Percentiles rank a stretch among this genome's conserved stretches.
phyloP scores from a whole-genome alignment of 64 coral and sea anemone genomes.

The Stichodactyla mertensii region DNA sequence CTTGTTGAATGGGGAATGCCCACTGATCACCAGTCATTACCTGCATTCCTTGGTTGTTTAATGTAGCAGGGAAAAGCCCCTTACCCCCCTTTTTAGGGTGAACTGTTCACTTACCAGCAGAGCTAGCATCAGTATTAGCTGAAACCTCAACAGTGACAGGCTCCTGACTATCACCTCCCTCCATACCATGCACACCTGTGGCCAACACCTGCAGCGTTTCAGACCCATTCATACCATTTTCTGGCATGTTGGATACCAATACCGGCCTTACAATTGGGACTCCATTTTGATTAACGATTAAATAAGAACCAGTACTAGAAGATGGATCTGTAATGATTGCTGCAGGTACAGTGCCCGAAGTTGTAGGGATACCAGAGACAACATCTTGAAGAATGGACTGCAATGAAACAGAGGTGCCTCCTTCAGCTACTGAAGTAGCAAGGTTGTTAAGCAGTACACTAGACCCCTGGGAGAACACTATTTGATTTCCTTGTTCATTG shows the following conservation, averaged over 20 bases:
- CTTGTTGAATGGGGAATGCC: no score
- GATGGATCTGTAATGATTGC: constrained; percentile 91
- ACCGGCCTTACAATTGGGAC: constrained; percentile 90
- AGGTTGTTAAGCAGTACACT: constrained; percentile 68
- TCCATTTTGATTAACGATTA: constrained; percentile 95
- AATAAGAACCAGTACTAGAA: constrained; percentile 85
- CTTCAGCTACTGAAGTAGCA: constrained; percentile 54
- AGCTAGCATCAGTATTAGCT: not conserved
- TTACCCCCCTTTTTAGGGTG: not conserved
- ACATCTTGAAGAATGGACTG: constrained; percentile 90
- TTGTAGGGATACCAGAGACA: constrained; percentile 84
- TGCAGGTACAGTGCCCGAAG: constrained; percentile 73
- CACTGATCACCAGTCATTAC: no score
- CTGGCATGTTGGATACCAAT: constrained; percentile 70
- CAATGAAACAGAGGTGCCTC: constrained; percentile 52
- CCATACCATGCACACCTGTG: constrained; percentile 46
- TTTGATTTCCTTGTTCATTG: constrained; percentile 21
- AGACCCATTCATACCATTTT: constrained; percentile 51
- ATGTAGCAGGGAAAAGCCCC: no score
- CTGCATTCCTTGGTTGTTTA: no score
- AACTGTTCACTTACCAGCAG: not conserved
- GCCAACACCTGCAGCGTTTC: constrained; percentile 73
- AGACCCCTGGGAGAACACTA: constrained; percentile 53
- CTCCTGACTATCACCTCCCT: constrained; percentile 44
- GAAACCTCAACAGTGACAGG: constrained; percentile 55